phyloP scores from a whole-genome alignment of 2,888 invertebrate species.

The Cancer borealis region DNA sequence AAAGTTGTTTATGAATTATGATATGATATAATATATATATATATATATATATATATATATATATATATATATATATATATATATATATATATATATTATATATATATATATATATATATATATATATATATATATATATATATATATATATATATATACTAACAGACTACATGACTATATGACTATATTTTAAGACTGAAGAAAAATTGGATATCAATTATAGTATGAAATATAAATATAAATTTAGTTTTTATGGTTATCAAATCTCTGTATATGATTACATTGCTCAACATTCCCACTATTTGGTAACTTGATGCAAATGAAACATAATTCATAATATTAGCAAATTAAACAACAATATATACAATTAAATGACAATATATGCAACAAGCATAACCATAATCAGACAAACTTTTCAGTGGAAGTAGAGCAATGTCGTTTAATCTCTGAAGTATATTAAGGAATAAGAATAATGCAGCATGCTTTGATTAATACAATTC shows the following conservation, averaged over 20 bases:
- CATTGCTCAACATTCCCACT: background rate
- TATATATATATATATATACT: too few species aligned
- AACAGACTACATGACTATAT: too few species aligned
- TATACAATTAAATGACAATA: background rate
- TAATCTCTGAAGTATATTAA: background rate
- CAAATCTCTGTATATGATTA: background rate
- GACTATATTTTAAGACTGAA: background rate
- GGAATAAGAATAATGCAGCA: background rate
- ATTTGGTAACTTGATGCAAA: background rate
- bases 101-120: too few species aligned
- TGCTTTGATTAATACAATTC: background rate
- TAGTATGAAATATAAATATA: background rate
- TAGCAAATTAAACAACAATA: background rate
- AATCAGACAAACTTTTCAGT: background rate
- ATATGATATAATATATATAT: conserved; percentile 45
- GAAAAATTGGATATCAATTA: too few species aligned
- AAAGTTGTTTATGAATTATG: too few species aligned
- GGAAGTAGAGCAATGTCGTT: background rate
- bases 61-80: conserved; percentile 51
- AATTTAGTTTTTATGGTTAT: background rate
- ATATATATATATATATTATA: conserved; percentile 14
- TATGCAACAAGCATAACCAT: background rate
- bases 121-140: too few species aligned
- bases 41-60: conserved; percentile 54
- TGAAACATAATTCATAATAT: background rate